Conservation (phyloP, 2,888 invertebrate genomes). For the Epinotia ramella region DNA sequence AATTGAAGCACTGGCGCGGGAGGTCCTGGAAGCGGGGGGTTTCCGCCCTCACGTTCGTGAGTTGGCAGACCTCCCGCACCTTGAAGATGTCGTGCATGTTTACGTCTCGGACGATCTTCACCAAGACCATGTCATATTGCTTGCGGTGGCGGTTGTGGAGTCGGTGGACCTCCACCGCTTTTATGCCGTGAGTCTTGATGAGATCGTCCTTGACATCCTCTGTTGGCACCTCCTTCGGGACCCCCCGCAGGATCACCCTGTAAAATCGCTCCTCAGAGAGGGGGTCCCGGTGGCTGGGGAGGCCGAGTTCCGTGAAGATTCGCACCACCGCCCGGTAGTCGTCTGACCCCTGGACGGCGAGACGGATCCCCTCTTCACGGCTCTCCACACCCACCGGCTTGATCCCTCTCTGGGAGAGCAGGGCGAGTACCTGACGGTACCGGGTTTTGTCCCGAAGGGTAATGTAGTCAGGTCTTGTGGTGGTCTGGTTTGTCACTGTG, state of each 20-base stretch:
- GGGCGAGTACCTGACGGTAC: too few relatives aligned
- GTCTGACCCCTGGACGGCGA: too few relatives aligned
- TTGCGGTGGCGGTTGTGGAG: not conserved
- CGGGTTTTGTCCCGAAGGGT: too few relatives aligned
- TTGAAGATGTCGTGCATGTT: not conserved
- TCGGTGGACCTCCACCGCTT: not conserved
- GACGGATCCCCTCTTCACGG: too few relatives aligned
- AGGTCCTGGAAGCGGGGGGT: not conserved
- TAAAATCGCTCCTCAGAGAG: too few relatives aligned
- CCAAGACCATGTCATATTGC: not conserved
- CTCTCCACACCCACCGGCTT: too few relatives aligned
- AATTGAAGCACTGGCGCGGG: not conserved
- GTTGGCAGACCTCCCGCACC: not conserved
- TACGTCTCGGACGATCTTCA: not conserved
- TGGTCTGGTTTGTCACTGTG: too few relatives aligned
- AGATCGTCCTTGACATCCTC: not conserved
- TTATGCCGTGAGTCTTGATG: not conserved
- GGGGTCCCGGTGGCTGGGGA: too few relatives aligned
- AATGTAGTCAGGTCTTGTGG: too few relatives aligned
- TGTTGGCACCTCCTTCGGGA: not conserved
- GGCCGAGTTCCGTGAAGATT: too few relatives aligned
- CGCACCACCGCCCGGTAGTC: too few relatives aligned
- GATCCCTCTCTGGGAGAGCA: too few relatives aligned
- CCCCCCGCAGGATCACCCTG: not conserved
- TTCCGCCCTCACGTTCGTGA: not conserved